phyloP scores from a whole-genome alignment of 2,888 invertebrate genomes.

The Pammene aurita region DNA sequence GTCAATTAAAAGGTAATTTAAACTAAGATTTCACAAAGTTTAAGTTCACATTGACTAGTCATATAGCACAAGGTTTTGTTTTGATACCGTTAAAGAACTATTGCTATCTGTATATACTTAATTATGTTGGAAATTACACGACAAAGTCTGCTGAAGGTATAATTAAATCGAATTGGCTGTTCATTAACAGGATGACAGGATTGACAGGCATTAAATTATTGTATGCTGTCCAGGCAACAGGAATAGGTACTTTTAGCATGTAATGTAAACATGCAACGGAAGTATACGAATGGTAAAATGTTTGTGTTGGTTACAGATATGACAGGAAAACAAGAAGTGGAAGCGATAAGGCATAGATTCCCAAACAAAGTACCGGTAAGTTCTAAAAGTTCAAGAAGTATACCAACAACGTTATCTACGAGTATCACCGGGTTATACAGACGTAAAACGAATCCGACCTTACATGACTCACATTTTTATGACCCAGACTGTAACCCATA shows the following conservation, averaged over 20 bases:
- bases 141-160: not conserved
- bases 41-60: too few species aligned
- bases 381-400: conserved; percentile 45
- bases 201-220: not conserved
- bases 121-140: not conserved
- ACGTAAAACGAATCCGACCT: too few species aligned
- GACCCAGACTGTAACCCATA: too few species aligned
- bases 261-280: not conserved
- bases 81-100: too few species aligned
- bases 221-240: not conserved
- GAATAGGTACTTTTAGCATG: not conserved
- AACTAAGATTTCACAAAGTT: too few species aligned
- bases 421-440: not conserved
- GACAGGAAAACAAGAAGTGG: conserved; percentile 83
- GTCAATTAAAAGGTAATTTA: too few species aligned
- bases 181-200: not conserved
- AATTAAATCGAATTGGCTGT: not conserved
- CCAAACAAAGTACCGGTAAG: conserved; percentile 91
- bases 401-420: too few species aligned
- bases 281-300: conserved; percentile 8
- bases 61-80: too few species aligned
- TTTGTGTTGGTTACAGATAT: conserved; percentile 57
- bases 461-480: too few species aligned
- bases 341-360: conserved; percentile 88
- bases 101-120: too few species aligned